Base-by-base conservation (phyloP, 2,113 vertebrate species). In the Neogobius melanostomus region DNA sequence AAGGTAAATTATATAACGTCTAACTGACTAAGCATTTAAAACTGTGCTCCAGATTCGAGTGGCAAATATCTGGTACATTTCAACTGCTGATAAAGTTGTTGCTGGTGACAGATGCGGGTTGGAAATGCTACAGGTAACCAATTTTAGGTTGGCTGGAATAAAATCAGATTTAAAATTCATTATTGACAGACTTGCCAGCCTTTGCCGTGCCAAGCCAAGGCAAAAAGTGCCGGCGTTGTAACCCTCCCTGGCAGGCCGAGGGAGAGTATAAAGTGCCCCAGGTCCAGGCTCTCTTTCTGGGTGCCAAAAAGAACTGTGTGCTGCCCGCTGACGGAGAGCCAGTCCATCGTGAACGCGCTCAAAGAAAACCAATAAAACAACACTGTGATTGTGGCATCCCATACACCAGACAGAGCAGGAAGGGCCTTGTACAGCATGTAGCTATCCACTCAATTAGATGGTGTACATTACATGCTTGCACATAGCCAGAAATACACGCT, bases 311-410 rank as follows among this genome's bases (percentile, higher is more conserved):
- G 85, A 90, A 87, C 86, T 88, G 79, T 36, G 6, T 82, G 84
- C 80, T 85, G 87, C 89, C 86, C 81, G 86, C 85, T 87, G 83
- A 86, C 63, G 66, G 64, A 15, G 86, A 82, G 90, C 86, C 86
- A 90, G 85, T 79, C 76, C 77, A 80, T 87, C 84, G 82, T 80
- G 85, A 90, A 87, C 76, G 80, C 85, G 82, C 87, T 89, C 85
- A 89, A 89, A 90, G 88, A 85, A 88, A 85, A 87, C 80, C 82
- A 82, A 87, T 85, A 89, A 89, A 89, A 91, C 85, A 90, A 86
- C 80, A 90, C 82, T 82, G 84, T 88, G 81, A 90, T 90, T 91
- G 90, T 88, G 89, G 87, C 86, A 88, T 85, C 86, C 71, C 77
- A 28, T 65, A 81, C 74, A 85, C 78, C 80, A 76, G 74, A 87